These are phyloP conservation scores for Sander lucioperca DNA, from an alignment of 2,113 vertebrate genomes.

Conservation along the genomic window DNA sequence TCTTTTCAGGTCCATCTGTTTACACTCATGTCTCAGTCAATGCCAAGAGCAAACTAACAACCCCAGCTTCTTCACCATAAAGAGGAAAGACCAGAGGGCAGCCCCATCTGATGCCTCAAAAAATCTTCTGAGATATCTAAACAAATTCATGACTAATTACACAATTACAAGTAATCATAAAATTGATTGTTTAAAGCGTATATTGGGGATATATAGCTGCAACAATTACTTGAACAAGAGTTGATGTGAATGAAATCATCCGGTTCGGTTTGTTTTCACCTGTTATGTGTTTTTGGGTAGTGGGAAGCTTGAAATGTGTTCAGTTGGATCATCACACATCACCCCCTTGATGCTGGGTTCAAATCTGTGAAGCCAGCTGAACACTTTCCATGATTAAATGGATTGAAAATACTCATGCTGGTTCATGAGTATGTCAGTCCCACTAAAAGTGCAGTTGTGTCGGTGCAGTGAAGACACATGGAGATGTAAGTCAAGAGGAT, in stretches of 20 bases:
- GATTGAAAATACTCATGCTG: slow-evolving; percentile 63
- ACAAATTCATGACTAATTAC: slow-evolving; percentile 35
- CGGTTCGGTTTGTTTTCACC: slow-evolving; percentile 11
- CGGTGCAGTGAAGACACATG: slow-evolving; percentile 54
- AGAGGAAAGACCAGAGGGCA: slow-evolving; percentile 15
- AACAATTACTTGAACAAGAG: slow-evolving; percentile 39
- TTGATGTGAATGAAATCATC: slow-evolving; percentile 17
- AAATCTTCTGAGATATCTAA: slow-evolving; percentile 41
- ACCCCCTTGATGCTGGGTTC: slow-evolving; percentile 50
- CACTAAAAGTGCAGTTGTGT: slow-evolving; percentile 27
- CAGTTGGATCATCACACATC: slow-evolving; percentile 59
- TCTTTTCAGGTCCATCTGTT: slow-evolving; percentile 56
- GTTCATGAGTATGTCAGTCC: slow-evolving; percentile 45
- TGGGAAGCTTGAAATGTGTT: slow-evolving; percentile 57
- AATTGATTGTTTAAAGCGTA: slow-evolving; percentile 28
- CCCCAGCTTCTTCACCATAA: slow-evolving; percentile 38
- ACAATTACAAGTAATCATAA: slow-evolving; percentile 11
- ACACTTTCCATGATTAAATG: slow-evolving; percentile 66
- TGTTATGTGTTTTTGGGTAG: slow-evolving; percentile 25
- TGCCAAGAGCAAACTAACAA: slow-evolving; percentile 49
- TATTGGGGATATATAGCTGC: slow-evolving; percentile 18
- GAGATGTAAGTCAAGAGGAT: slow-evolving; percentile 71
- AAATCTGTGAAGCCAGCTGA: slow-evolving; percentile 73
- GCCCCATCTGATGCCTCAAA: slow-evolving; percentile 10
- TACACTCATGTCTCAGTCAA: slow-evolving; percentile 42